Evolutionary conservation across 2,888 invertebrate genomes (phyloP), one percentile per base, ranked within the genome.

Genomic region (Cheiracanthium punctorium): DNA sequence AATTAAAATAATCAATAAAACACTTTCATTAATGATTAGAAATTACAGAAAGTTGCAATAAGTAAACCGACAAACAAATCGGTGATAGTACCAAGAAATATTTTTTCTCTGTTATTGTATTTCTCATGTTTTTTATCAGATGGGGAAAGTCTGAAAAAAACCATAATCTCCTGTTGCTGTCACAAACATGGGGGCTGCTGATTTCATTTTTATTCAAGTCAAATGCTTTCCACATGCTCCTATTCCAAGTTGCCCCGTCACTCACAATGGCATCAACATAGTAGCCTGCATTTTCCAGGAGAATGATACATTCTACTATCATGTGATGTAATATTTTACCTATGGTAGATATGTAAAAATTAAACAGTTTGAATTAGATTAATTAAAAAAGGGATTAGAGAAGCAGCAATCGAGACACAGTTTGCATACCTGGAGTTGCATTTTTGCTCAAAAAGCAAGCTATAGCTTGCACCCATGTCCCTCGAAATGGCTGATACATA

Each of bases 131-230:
- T 17, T 72, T 72, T 14, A 72, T 28, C 12, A 72, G 14, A 29
- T 72, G 72, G 0, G 72, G 72, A 29, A 72, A 72, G 29, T 72
- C 72, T 29, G 72, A 72, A 48, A 72, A 0, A 24, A 71, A 71
- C 71, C 37, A 71, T n/a, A 71, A 17, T 20, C 12, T 33, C 41
- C 71, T 71, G 4, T 24, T 24, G 1, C 48, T 12, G 28, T 72
- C 72, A 48, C 24, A 72, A 29, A 48, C 29, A 29, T 72, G 72
- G 0, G 17, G 0, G 24, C 72, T 48, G 48, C 72, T 72, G 0
- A 72, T 48, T 37, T 48, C 20, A 0, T 43, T 37, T 7, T 4
- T 37, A 7, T 4, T 37, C 7, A 37, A 7, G 37, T 10, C 37
- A 37, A 37, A 37, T 37, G 37, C 10, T 7, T 14, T 17, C 43